phyloP scores from a whole-genome alignment of 2,888 invertebrate genomes.

The Abscondita cerata region DNA sequence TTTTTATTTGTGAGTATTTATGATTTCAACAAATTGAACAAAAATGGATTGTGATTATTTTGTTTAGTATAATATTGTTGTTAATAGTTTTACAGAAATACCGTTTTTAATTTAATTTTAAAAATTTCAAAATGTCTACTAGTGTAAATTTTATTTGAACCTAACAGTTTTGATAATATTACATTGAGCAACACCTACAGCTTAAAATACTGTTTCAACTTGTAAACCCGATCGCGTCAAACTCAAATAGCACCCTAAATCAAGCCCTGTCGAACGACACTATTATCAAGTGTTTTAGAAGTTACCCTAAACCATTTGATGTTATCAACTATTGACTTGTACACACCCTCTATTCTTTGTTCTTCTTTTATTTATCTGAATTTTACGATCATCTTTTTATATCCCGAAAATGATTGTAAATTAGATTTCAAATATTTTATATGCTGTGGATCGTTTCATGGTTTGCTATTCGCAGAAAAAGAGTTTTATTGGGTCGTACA shows the following conservation, averaged over 20 bases:
- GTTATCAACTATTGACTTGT: conserved; percentile 50
- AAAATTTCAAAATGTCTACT: too few relatives aligned
- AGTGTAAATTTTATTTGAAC: too few relatives aligned
- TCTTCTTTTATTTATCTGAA: conserved; percentile 46
- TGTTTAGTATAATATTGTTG: too few relatives aligned
- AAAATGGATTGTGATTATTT: too few relatives aligned
- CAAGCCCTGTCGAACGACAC: conserved; percentile 52
- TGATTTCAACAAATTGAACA: too few relatives aligned
- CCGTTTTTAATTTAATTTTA: too few relatives aligned
- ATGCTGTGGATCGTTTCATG: conserved; percentile 17
- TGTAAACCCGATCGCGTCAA: conserved; percentile 30
- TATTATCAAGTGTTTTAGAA: conserved; percentile 50
- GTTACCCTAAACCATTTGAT: conserved; percentile 49
- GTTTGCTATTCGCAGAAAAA: conserved; percentile 14
- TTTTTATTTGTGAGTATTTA: too few relatives aligned
- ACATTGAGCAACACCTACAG: conserved; percentile 23
- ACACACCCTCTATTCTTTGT: conserved; percentile 49
- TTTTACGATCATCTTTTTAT: conserved; percentile 46
- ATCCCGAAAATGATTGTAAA: conserved; percentile 45
- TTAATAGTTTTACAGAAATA: too few relatives aligned
- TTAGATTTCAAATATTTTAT: conserved; percentile 43
- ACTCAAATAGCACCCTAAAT: conserved; percentile 47
- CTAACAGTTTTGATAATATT: too few relatives aligned
- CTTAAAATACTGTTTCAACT: conserved; percentile 29
- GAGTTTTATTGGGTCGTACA: conserved; percentile 22